Evolutionary conservation across 2,113 vertebrate species (phyloP), one percentile per base, ranked within the genome.

Genomic region (Plestiodon gilberti): DNA sequence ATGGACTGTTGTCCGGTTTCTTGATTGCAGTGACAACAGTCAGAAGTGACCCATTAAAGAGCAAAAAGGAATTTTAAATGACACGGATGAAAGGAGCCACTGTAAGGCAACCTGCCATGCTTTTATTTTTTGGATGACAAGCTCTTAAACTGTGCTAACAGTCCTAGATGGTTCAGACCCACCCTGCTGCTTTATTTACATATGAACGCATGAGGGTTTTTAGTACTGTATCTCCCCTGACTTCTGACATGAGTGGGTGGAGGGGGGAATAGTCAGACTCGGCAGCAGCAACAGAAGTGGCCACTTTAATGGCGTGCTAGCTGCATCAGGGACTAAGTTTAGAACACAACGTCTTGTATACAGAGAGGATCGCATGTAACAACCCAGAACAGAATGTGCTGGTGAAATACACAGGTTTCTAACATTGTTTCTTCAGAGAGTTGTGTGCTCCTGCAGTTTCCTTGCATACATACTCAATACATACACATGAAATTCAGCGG

Each of bases 271-370:
- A 89, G 89, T 81, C 91, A 90, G 93, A 28, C 71, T 93, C 5
- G 22, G 30, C 30, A 0, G 33, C 59, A 33, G 40, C 55, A 61
- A 62, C 75, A 25, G 82, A 28, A 76, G 89, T 93, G 95, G 93
- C 91, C 93, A 90, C 91, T 88, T 90, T 93, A 90, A 90, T 92
- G 93, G 91, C 94, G 91, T 89, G 82, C 90, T 90, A 91, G 81
- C 95, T 96, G 94, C 94, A 89, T 89, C 78, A 93, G 69, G 76
- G 89, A 62, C 95, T 96, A 96, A 96, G 94, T 96, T 96, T 96
- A 97, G 94, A 89, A n/a, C 0, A 0, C 33, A 62, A 62, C 76
- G 86, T 90, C 81, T 86, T 0, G 2, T 87, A 89, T 89, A 55
- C 80, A 87, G 87, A 61, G 67, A 82, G 82, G 84, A 78, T 76